Evolutionary conservation across 2,797 vertebrate species (phyloP), one percentile per base, ranked within the genome.

Genomic region (Spea hammondii): DNA sequence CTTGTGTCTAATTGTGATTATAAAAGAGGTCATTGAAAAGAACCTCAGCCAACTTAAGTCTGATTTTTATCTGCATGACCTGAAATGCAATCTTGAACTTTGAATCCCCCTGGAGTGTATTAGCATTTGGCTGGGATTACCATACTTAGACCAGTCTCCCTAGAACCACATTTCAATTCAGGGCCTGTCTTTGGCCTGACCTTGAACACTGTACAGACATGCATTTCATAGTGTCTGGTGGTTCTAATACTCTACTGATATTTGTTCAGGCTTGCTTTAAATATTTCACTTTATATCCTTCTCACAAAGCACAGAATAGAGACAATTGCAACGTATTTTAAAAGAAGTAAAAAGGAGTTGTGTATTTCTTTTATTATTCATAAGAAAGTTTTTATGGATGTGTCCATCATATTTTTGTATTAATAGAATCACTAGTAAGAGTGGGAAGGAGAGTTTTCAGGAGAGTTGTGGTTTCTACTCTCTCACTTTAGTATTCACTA

Each of bases 61-160:
- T 69, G 80, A 82, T 77, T 77, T 81, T 82, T 82, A 82, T 82
- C 80, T 82, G 70, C 75, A 82, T 82, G 80, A 82, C 80, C 80
- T 82, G 75, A 82, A 82, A 82, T 82, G 75, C 75, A 82, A 74
- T 77, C 75, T 82, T 82, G 80, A 82, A 82, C 80, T 78, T 82
- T 57, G 74, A 74, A 82, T 82, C 65, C 80, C 32, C 70, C 80
- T 77, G 55, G 70, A 82, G 79, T 68, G 75, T 69, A 73, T 82
- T 82, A 72, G 70, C 75, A 82, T 82, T 74, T 70, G 65, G 70
- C 75, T 77, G 65, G 47, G n/a, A 69, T 77, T 82, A 72, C 70
- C 14, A 78, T 76, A 69, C 70, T 74, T 68, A 49, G 9, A 70
- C 17, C 50, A 7, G 46, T 55, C 50, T 70, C 9, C 74, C 68